phyloP scores from a whole-genome alignment of 2,113 vertebrate species.

The Gavialis gangeticus region DNA sequence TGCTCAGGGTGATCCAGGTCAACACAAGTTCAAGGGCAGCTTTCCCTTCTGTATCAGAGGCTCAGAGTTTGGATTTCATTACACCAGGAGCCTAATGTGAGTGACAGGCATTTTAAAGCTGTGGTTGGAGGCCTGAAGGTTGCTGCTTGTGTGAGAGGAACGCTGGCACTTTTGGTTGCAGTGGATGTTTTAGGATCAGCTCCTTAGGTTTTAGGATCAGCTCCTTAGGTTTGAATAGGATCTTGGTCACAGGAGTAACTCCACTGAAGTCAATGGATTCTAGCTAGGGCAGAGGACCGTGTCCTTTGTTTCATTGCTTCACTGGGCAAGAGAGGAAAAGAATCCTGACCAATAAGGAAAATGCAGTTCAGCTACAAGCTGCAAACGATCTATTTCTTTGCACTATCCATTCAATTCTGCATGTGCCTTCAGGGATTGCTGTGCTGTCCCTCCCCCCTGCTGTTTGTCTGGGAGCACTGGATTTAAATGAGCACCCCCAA shows the following conservation, averaged over 20 bases:
- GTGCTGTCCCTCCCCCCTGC: not conserved
- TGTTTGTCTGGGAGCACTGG: not conserved
- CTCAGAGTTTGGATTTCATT: not conserved
- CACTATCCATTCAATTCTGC: not conserved
- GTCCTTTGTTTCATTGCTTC: not conserved
- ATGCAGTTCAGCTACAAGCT: not conserved
- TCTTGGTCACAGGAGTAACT: not conserved
- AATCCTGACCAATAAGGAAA: not conserved
- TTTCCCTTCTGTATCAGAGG: accelerated
- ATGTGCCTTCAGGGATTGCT: not conserved
- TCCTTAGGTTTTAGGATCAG: not conserved
- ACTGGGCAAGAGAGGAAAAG: not conserved
- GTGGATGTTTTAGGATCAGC: not conserved
- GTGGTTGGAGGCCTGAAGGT: not conserved
- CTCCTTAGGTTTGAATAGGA: not conserved
- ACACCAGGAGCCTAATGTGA: accelerated
- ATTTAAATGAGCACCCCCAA: not conserved
- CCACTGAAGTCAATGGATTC: not conserved
- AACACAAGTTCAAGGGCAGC: not conserved
- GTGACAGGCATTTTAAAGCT: no score
- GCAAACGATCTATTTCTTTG: not conserved
- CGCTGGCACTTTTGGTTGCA: not conserved
- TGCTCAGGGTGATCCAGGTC: not conserved
- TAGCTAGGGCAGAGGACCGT: not conserved
- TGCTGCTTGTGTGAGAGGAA: accelerated